phyloP scores from a whole-genome alignment of 2,888 invertebrate genomes.

The Philhelius pedissequus region DNA sequence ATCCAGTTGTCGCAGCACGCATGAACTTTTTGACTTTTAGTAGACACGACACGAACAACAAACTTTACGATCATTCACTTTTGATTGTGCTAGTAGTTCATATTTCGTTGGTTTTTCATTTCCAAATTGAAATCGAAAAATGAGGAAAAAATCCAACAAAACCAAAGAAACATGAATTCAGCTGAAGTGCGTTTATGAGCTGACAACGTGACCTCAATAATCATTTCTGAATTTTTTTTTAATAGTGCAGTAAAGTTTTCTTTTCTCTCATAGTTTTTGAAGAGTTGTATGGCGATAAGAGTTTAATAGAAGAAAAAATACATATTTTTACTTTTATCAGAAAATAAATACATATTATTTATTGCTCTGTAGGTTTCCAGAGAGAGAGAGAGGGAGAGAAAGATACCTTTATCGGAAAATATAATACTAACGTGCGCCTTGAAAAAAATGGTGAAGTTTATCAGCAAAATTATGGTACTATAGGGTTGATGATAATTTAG shows the following conservation, averaged over 20 bases:
- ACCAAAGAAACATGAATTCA: neutral
- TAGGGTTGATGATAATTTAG: neutral
- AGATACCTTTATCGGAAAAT: neutral
- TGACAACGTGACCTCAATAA: slow-evolving; percentile 47
- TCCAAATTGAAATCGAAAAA: neutral
- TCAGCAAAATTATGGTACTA: neutral
- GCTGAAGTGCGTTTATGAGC: neutral
- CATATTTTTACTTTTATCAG: neutral
- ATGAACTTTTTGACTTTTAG: neutral
- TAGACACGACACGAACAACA: neutral
- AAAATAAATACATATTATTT: neutral
- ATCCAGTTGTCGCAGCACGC: neutral
- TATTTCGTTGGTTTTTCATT: neutral
- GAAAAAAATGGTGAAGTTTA: neutral
- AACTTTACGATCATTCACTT: neutral
- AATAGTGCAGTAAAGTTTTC: slow-evolving; percentile 9
- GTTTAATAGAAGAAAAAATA: neutral
- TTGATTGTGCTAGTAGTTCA: neutral
- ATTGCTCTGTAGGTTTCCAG: neutral
- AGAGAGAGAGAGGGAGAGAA: neutral
- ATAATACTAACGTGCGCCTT: neutral
- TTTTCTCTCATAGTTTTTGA: slow-evolving; percentile 6
- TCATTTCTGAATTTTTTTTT: slow-evolving; percentile 20
- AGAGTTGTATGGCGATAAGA: slow-evolving; percentile 15
- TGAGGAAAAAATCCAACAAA: neutral